Percentiles rank a stretch among this genome's conserved stretches.
Evolutionary conservation across 30 jellyfish, hydroid and myxozoan species (phyloP).

Genomic region (Chrysaora quinquecirrha): DNA sequence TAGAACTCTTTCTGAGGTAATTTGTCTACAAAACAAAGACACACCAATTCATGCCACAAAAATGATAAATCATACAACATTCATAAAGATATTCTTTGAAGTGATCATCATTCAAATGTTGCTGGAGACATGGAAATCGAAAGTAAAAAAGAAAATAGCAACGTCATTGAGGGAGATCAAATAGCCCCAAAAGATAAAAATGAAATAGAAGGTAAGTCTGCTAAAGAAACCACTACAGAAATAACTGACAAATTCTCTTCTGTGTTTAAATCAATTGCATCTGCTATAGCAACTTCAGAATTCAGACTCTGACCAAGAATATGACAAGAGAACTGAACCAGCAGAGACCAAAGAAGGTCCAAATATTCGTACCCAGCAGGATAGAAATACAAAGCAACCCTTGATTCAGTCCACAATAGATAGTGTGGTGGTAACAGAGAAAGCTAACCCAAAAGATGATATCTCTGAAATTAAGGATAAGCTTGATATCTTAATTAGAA

Average conservation of each 20-base stretch:
- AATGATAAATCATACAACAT: neutral
- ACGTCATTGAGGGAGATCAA: neutral
- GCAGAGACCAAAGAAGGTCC: neutral
- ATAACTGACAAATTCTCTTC: too few relatives aligned
- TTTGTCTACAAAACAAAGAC: neutral
- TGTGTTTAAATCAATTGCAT: neutral
- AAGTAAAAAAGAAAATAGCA: neutral
- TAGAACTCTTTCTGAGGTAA: neutral
- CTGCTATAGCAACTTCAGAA: neutral
- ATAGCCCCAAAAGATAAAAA: neutral
- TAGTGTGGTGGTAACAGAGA: neutral
- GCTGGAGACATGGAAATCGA: neutral
- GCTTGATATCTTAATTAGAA: neutral
- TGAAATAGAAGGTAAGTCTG: neutral
- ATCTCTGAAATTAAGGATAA: neutral
- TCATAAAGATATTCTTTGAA: neutral
- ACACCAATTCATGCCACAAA: neutral
- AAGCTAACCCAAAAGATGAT: neutral
- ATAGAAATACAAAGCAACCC: neutral
- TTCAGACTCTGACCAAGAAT: neutral
- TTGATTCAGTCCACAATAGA: neutral
- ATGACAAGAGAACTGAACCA: neutral
- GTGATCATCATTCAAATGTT: neutral
- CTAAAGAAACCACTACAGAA: neutral
- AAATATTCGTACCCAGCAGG: neutral